These are phyloP conservation scores for Sepioteuthis lessoniana DNA, from an alignment of 2,888 invertebrate genomes.

Conservation along the genomic window DNA sequence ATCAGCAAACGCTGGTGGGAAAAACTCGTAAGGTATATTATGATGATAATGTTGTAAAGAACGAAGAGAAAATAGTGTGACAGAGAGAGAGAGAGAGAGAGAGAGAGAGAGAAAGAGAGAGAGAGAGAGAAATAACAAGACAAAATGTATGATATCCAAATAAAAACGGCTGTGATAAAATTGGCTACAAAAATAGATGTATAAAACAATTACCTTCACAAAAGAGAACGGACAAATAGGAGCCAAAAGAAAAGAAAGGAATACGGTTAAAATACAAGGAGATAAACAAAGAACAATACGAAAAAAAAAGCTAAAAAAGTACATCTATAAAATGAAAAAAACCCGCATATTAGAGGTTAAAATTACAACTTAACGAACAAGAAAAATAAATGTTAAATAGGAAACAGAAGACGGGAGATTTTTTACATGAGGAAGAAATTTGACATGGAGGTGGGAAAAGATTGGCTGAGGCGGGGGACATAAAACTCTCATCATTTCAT, in stretches of 20 bases:
- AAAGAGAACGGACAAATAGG: not conserved
- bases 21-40: no score
- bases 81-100: no score
- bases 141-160: no score
- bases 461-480: not conserved
- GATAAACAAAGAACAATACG: not conserved
- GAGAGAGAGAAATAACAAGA: no score
- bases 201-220: not conserved
- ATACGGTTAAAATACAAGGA: not conserved
- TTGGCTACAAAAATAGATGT: no score
- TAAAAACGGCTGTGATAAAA: no score
- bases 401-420: not conserved
- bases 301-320: no score
- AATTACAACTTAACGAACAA: not conserved
- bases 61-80: no score
- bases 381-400: not conserved
- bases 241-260: not conserved
- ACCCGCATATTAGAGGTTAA: not conserved
- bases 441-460: not conserved
- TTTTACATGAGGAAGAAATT: not conserved
- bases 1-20: no score
- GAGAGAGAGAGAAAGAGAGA: no score
- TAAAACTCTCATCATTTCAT: not conserved
- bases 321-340: not conserved
- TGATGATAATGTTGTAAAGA: no score